Conservation (phyloP, 1,140 invertebrate species). For the Philaenus spumarius region DNA sequence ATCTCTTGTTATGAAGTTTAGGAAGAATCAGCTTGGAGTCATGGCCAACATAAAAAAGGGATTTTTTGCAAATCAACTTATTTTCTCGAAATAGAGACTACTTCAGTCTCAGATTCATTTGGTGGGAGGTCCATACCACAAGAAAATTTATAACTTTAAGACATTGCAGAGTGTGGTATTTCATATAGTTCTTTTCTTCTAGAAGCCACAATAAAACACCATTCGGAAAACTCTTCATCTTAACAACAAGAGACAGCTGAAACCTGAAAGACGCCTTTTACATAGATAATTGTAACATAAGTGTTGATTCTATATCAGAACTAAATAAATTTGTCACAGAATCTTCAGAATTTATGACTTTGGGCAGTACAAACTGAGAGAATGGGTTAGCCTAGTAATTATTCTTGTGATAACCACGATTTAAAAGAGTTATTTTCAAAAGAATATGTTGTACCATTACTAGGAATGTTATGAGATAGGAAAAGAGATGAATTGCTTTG, state of each 20-base stretch:
- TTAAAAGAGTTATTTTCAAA: too few species aligned
- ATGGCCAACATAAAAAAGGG: constrained; percentile 40
- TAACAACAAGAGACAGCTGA: too few species aligned
- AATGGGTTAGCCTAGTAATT: constrained; percentile 21
- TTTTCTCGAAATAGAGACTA: too few species aligned
- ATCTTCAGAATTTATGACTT: constrained; percentile 20
- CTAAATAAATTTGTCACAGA: too few species aligned
- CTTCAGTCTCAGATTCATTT: constrained; percentile 38
- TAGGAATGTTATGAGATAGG: too few species aligned
- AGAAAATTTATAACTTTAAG: constrained; percentile 25
- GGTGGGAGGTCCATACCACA: constrained; percentile 28
- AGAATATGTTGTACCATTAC: too few species aligned
- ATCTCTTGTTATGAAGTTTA: constrained; percentile 36
- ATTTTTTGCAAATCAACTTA: too few species aligned
- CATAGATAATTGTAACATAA: constrained; percentile 14
- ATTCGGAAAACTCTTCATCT: constrained; percentile 1
- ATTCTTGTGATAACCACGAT: too few species aligned
- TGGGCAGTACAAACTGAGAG: constrained; percentile 23
- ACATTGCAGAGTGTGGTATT: constrained; percentile 33
- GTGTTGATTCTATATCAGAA: constrained; percentile 2
- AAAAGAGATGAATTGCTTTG: too few species aligned
- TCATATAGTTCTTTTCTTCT: constrained; percentile 23
- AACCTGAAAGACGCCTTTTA: constrained; percentile 14
- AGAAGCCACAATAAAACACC: constrained; percentile 6
- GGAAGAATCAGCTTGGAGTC: constrained; percentile 34